phyloP scores from a whole-genome alignment of 2,888 invertebrate species.

The Perithous albicinctus region DNA sequence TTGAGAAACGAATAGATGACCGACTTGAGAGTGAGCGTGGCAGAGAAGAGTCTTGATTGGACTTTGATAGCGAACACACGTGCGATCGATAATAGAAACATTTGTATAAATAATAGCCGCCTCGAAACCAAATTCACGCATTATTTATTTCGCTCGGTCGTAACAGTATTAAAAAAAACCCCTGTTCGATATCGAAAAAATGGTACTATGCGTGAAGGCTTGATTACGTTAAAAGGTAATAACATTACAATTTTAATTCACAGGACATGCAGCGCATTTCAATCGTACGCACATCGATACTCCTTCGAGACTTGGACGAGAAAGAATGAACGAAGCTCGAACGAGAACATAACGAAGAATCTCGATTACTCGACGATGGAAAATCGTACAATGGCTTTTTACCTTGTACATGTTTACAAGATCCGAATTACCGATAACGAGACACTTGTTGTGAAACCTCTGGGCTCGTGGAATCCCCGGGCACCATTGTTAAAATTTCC shows the following conservation, averaged over 20 bases:
- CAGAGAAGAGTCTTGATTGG: too few relatives aligned
- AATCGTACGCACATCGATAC: slow-evolving; percentile 61
- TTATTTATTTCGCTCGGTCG: too few relatives aligned
- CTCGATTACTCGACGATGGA: slow-evolving; percentile 72
- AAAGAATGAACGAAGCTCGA: slow-evolving; percentile 1
- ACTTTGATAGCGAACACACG: too few relatives aligned
- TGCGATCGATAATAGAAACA: too few relatives aligned
- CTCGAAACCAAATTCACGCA: too few relatives aligned
- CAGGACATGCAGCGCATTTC: slow-evolving; percentile 71
- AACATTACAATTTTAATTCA: background rate
- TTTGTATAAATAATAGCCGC: too few relatives aligned
- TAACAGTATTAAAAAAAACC: too few relatives aligned
- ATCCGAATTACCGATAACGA: slow-evolving; percentile 80
- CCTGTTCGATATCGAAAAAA: too few relatives aligned
- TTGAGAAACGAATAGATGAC: too few relatives aligned
- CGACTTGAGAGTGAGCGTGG: too few relatives aligned
- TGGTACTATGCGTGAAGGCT: too few relatives aligned
- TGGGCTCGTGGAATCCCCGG: slow-evolving; percentile 81
- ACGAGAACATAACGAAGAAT: slow-evolving; percentile 71
- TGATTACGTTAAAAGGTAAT: background rate
- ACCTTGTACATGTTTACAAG: slow-evolving; percentile 80
- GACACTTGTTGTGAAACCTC: slow-evolving; percentile 77
- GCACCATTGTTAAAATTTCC: slow-evolving; percentile 72
- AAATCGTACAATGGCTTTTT: slow-evolving; percentile 77
- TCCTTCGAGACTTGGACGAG: slow-evolving; percentile 50